Evolutionary conservation across 2,888 invertebrate genomes (phyloP), one percentile per base, ranked within the genome.

Genomic region (Macrophya alboannulata): DNA sequence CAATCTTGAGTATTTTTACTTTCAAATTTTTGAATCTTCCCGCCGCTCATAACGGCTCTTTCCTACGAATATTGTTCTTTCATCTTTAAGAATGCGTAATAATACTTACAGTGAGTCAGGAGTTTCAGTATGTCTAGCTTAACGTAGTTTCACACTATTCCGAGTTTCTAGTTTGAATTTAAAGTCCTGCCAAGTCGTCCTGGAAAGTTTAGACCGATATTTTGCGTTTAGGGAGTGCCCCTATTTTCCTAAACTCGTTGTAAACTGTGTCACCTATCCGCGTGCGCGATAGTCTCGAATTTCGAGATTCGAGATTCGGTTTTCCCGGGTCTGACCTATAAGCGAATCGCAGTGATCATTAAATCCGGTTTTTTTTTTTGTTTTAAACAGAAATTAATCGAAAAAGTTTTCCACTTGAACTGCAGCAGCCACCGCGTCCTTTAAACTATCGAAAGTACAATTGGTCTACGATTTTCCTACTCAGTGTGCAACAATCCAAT

Each of bases 231-330:
- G 74, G 74, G 21, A 21, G 74, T 43, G n/a, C 45, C 45, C 31
- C 45, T 25, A 74, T 74, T 74, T 74, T 43, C 74, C 25, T 43
- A 74, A 74, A 74, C 74, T 74, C 21, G 10, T 74, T 45, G 74
- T 45, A 74, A 74, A 74, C 45, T 45, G 12, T 45, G 45, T 21
- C 43, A 45, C 74, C n/a, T 43, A 0, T 31, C 4, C 31, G 31
- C 31, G 10, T 37, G 31, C 31, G 17, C 31, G 68, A 62, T 9
- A 21, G 9, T 21, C 9, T 25, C 25, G 25, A 62, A 4, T 72
- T 40, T 25, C 12, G 12, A 12, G 25, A 25, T 72, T n/a, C 37
- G 37, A 72, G 43, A 25, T 72, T n/a, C 37, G 37, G 40, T 10
- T 17, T 71, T 72, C n/a, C 40, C 43, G 43, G 72, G 72, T 43